Base-by-base conservation (phyloP, 2,888 invertebrate genomes). In the Luffia ferchaultella region DNA sequence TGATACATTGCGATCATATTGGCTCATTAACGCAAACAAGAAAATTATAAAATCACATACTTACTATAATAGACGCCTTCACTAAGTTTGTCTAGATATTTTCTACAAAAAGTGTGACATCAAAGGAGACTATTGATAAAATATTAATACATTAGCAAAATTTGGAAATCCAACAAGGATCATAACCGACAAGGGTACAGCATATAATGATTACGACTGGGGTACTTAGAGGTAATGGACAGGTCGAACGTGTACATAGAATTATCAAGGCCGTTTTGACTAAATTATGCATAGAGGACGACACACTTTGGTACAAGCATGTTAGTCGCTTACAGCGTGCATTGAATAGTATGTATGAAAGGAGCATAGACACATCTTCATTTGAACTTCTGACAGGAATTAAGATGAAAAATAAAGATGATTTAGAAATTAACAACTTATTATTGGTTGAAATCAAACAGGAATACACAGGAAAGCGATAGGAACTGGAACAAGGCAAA, bases 121-220 rank as follows among this genome's bases (percentile, higher is more conserved):
- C 67, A 1, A 56, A 58, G 18, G 67, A 74, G 49, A 62, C 57
- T 0, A 44, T 72, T 7, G 20, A 57, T 1, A 67, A 63, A 53
- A 43, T 71, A 1, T 51, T 51, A 3, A 17, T 53, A 2, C 66
- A 67, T 30, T 63, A 65, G 45, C 54, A 56, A 16, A 46, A 2
- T 73, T 70, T 60, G 71, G 69, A 3, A 67, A 67, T 53, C 69
- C 71, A 7, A 50, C 19, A 15, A 55, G 58, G 20, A 63, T 68
- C 5, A 60, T 70, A 2, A 60, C 65, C 0, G 69, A 71, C 50
- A 53, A 59, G 53, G 70, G 68, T 12, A 54, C 66, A 1, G 68
- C 73, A 2, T 75, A 64, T 51, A 66, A 63, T 30, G 0, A 56
- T 56, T 17, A 55, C 58, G 1, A 58, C 58, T 16, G 47, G 65